Base-by-base conservation (phyloP, 2,888 invertebrate species). In the Cheilosia vulpina region DNA sequence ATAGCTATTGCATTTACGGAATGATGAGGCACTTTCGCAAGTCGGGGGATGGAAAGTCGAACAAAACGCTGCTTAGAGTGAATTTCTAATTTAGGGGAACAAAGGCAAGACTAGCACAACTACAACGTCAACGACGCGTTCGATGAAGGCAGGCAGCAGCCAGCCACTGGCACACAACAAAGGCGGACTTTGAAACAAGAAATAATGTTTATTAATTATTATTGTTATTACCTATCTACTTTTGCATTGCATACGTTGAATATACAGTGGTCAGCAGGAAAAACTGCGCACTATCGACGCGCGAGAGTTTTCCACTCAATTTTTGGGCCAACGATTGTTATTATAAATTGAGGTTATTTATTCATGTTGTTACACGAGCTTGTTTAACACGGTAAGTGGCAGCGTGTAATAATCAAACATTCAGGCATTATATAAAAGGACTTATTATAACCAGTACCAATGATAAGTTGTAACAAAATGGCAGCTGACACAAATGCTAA, bases 151-250 rank as follows among this genome's bases (percentile, higher is more conserved):
- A 47, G n/a, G 45, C 17, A 9, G 47, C 19, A 47, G 9, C 9
- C 17, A 47, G 47, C 47, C 47, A 47, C 13, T 17, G 66, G 41
- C n/a, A 55, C 19, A 68, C 38, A 38, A 47, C 53, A 62, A 71
- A 75, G 60, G 55, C 21, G 77, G 45, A 82, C 82, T 82, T 77
- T 77, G 77, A 77, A 63, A 76, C 45, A 45, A 75, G 75, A 75
- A 66, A 66, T 66, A 75, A 57, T 58, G 38, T 41, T 31, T 66
- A 41, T 41, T 73, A 55, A 63, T 73, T 62, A 53, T 53, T 55
- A 13, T 68, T 45, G 15, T 68, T 55, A 45, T 31, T 43, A 34
- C 38, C 38, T 47, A 24, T 52, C 52, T 52, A 50, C 34, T 47
- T n/a, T 65, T 21, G 15, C 21, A 38, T 65, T 21, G 15, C 21